A percentile compares a stretch with the other conserved stretches of the same genome.
These are phyloP conservation scores for Rotaria sp. DNA, from an alignment of 2,888 invertebrate species.

Conservation along the genomic window DNA sequence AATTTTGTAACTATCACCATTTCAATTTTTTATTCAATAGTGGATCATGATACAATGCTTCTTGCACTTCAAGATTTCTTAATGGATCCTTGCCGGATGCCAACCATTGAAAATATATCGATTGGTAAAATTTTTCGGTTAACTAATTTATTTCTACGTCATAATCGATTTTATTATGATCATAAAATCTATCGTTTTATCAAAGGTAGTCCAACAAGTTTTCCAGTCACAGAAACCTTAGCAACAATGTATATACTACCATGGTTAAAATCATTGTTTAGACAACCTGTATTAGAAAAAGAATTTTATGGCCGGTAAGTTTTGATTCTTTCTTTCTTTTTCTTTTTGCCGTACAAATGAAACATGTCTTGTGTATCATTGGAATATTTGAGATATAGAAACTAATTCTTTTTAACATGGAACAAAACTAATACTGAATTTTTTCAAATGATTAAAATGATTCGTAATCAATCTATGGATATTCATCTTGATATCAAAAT, in stretches of 20 bases:
- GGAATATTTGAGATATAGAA: background rate
- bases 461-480: fast-evolving
- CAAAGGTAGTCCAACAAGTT: background rate
- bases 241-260: background rate
- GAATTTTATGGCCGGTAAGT: background rate
- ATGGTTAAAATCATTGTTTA: background rate
- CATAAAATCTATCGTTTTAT: background rate
- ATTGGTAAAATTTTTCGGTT: background rate
- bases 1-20: background rate
- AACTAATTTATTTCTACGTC: background rate
- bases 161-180: background rate
- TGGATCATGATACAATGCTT: background rate
- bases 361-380: too few species aligned
- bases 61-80: background rate
- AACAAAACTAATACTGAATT: background rate
- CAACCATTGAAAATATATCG: background rate
- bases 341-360: too few species aligned
- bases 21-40: background rate
- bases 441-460: background rate
- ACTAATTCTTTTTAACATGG: background rate
- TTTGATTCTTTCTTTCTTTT: too few species aligned
- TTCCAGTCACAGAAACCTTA: background rate
- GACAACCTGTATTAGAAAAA: background rate
- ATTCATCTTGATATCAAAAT: background rate
- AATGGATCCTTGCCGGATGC: background rate